These are phyloP conservation scores for Xanthostigma xanthostigma DNA, from an alignment of 2,888 invertebrate genomes.

Conservation along the genomic window DNA sequence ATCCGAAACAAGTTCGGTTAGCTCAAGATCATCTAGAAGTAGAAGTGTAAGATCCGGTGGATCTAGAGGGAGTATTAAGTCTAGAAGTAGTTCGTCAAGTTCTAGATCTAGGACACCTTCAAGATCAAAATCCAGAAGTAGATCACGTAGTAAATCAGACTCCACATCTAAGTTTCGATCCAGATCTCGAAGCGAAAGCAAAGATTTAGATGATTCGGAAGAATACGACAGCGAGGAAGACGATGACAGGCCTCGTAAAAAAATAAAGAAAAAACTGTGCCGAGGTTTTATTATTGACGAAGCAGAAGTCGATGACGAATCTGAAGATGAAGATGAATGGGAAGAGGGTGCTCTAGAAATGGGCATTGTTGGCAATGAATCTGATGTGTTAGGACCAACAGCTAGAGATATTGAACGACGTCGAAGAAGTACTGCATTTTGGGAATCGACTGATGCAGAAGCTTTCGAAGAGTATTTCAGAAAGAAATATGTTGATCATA, in stretches of 20 bases:
- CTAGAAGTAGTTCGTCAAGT: conserved; percentile 22
- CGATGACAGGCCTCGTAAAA: conserved; percentile 60
- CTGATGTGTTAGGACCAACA: conserved; percentile 82
- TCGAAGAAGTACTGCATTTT: conserved; percentile 67
- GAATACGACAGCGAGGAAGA: conserved; percentile 74
- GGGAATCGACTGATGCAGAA: conserved; percentile 62
- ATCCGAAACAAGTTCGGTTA: conserved; percentile 42
- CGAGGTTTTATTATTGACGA: conserved; percentile 94
- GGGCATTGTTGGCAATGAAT: conserved; percentile 81
- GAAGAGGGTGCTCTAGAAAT: conserved; percentile 91
- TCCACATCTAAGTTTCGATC: conserved; percentile 29
- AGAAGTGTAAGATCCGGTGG: conserved; percentile 34
- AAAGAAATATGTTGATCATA: conserved; percentile 89
- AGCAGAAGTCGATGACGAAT: conserved; percentile 83
- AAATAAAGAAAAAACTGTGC: conserved; percentile 67
- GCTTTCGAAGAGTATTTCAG: conserved; percentile 93
- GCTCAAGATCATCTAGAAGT: conserved; percentile 25
- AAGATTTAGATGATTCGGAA: conserved; percentile 57
- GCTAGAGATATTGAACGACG: conserved; percentile 88
- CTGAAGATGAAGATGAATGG: conserved; percentile 94
- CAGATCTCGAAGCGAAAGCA: conserved; percentile 37
- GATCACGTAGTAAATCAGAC: no score
- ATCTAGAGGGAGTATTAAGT: conserved; percentile 35
- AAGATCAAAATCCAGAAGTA: conserved; percentile 18
- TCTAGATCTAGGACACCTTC: conserved; percentile 26